Evolutionary conservation across 64 coral and sea anemone genomes (phyloP).

Genomic region (Montipora capricornis): DNA sequence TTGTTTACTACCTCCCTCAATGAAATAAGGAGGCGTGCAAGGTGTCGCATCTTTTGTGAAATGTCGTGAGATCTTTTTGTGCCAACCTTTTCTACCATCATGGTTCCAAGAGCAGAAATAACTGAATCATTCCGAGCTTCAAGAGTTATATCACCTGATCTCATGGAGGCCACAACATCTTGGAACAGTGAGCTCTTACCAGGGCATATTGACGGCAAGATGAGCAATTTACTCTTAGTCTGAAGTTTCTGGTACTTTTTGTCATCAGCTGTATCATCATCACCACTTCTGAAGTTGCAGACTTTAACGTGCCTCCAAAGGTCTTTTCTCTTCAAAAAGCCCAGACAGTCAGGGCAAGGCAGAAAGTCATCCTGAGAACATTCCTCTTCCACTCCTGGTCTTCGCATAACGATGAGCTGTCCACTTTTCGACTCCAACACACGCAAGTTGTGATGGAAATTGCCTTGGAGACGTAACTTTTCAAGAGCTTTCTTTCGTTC

Average conservation of each 20-base stretch:
- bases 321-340: slow-evolving; percentile 34
- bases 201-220: not conserved
- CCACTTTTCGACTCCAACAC: slow-evolving; percentile 16
- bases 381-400: slow-evolving; percentile 38
- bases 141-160: not conserved
- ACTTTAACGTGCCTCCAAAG: slow-evolving; percentile 51
- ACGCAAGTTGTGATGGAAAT: slow-evolving; percentile 61
- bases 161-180: slow-evolving; percentile 38
- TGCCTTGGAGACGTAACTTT: slow-evolving; percentile 28
- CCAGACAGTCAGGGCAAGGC: slow-evolving; percentile 35
- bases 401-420: slow-evolving; percentile 46
- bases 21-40: slow-evolving; percentile 9
- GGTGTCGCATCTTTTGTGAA: slow-evolving; percentile 53
- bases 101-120: slow-evolving; percentile 18
- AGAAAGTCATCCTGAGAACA: slow-evolving; percentile 28
- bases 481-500: slow-evolving; percentile 30
- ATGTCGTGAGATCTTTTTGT: no score
- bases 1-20: not conserved
- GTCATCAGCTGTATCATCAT: not conserved
- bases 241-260: not conserved
- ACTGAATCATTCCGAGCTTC: not conserved
- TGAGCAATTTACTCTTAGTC: not conserved
- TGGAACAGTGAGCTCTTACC: not conserved
- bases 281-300: not conserved
- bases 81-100: no score